These are phyloP conservation scores for Trogon melanurus DNA, from an alignment of 2,113 vertebrate species.

Conservation along the genomic window DNA sequence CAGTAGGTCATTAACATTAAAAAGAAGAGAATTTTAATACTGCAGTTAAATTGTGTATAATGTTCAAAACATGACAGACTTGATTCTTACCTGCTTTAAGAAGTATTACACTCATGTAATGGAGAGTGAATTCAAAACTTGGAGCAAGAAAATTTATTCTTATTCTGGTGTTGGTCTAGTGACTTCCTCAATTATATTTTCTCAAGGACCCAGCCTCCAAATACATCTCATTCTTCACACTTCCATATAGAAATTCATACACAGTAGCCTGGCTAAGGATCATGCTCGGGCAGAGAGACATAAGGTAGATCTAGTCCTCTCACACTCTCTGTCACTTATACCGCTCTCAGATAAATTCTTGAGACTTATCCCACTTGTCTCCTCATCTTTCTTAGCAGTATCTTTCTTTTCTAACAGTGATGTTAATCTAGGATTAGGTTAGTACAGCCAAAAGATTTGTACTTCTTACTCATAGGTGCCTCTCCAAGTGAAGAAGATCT, in stretches of 20 bases:
- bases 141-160: background rate
- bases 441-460: background rate
- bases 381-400: background rate
- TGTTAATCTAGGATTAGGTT: background rate
- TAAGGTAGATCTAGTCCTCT: background rate
- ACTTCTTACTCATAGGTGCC: background rate
- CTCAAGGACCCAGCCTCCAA: background rate
- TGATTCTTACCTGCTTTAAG: background rate
- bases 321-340: background rate
- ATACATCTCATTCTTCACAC: background rate
- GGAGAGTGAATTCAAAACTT: background rate
- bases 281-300: background rate
- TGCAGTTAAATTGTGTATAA: background rate
- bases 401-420: background rate
- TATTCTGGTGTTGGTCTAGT: background rate
- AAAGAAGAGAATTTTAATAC: background rate
- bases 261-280: background rate
- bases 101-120: background rate
- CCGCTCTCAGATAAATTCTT: background rate
- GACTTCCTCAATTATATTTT: background rate
- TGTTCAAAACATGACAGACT: background rate
- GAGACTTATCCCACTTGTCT: background rate
- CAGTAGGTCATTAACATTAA: background rate
- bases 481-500: background rate
- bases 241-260: background rate